phyloP scores from a whole-genome alignment of 1,140 invertebrate genomes.

The Drosophila murphyi region DNA sequence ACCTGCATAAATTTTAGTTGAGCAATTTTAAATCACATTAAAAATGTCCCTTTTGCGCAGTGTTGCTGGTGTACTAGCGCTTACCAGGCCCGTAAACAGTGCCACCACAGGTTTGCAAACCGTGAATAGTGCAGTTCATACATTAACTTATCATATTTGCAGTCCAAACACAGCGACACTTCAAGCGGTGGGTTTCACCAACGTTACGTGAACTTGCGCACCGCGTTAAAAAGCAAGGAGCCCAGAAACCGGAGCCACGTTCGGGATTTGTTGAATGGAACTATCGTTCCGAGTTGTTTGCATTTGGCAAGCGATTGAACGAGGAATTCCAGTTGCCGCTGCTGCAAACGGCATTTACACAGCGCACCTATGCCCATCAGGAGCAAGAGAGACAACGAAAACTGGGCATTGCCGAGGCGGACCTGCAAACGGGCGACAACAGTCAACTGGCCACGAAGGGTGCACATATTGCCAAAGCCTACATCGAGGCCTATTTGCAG shows the following conservation, averaged over 20 bases:
- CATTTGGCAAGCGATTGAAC: conserved; percentile 93
- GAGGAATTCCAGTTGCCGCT: conserved; percentile 91
- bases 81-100: conserved; percentile 23
- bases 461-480: conserved; percentile 86
- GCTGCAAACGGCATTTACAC: conserved; percentile 91
- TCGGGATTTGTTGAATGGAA: conserved; percentile 93
- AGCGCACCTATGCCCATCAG: conserved; percentile 91
- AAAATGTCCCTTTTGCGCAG: conserved; percentile 65
- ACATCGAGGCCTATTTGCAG: conserved; percentile 86
- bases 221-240: conserved; percentile 70
- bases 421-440: conserved; percentile 89
- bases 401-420: conserved; percentile 88
- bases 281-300: conserved; percentile 93
- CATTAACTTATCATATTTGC: conserved; percentile 24
- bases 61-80: conserved; percentile 11
- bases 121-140: neutral
- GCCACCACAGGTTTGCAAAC: conserved; percentile 35
- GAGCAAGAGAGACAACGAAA: conserved; percentile 89
- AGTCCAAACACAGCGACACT: conserved; percentile 61
- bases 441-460: conserved; percentile 88
- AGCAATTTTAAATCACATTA: conserved; percentile 10
- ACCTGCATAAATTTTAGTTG: conserved; percentile 1
- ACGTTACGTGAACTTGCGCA: conserved; percentile 83
- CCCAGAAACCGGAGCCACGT: conserved; percentile 84
- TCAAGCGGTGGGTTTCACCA: conserved; percentile 87